These are phyloP conservation scores for Pandion haliaetus DNA, from an alignment of 2,113 vertebrate species.

Conservation along the genomic window DNA sequence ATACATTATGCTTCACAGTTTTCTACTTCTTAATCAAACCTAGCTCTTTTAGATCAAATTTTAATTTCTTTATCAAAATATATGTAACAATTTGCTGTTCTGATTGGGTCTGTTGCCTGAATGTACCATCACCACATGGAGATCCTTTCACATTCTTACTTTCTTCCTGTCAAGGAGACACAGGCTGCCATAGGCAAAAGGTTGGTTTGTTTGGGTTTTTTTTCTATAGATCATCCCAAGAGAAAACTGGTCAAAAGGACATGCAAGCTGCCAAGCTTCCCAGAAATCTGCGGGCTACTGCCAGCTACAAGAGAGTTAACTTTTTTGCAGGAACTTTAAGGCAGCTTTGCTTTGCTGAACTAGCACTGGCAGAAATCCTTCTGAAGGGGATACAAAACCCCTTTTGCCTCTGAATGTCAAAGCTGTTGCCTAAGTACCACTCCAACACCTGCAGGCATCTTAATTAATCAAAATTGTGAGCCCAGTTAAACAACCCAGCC, in stretches of 20 bases:
- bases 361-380: background rate
- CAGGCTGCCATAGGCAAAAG: background rate
- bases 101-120: background rate
- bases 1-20: no score
- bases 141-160: background rate
- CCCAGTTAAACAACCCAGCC: constrained; percentile 48
- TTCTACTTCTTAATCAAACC: no score
- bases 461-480: constrained; percentile 61
- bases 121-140: background rate
- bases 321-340: background rate
- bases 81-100: no score
- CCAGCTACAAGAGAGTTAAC: background rate
- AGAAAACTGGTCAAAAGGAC: background rate
- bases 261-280: background rate
- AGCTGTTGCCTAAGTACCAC: background rate
- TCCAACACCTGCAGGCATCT: constrained; percentile 54
- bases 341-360: constrained; percentile 4
- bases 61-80: no score
- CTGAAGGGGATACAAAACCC: background rate
- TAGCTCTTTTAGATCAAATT: no score
- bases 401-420: constrained; percentile 20
- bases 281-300: background rate
- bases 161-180: background rate
- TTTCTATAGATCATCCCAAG: background rate
- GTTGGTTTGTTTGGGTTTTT: background rate